Base-by-base conservation (phyloP, 2,113 vertebrate genomes). In the Aramus guarauna region DNA sequence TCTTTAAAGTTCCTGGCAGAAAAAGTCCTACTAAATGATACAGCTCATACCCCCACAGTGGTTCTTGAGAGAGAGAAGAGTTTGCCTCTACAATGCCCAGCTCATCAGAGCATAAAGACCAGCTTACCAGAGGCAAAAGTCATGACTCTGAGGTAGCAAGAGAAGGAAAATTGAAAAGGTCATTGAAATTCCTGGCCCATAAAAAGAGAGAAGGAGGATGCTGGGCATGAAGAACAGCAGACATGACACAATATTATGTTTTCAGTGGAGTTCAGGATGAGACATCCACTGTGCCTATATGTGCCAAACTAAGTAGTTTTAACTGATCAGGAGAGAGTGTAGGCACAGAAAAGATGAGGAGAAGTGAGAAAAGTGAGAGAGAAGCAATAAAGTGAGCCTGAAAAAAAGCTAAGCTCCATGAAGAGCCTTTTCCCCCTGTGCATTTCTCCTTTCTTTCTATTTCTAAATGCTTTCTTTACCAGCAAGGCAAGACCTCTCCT, bases 91-190 rank as follows among this genome's bases (percentile, higher is more conserved):
- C 32, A 86, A 84, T 13, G 20, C 30, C 59, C 45, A 77, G 72
- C 23, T 94, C 68, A 92, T 59, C 60, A 71, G 76, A 93, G 79
- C 85, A 48, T 84, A 39, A 92, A 93, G 56, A 75, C 12, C 52
- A 48, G 26, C 18, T 88, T 66, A 47, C 72, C 29, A 22, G 82
- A 88, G 64, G 72, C 85, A 77, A 55, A 94, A 94, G 24, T 55
- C 15, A 0, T 56, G 88, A 84, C 15, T 88, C 37, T 52, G 67
- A 93, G 72, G 68, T 80, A 93, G 59, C 11, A 80, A 93, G n/a
- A 63, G 34, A 63, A 39, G 47, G 34, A 86, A 68, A 86, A 78
- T 29, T 81, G 63, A 71, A 92, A 95, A 95, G 88, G 79, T 96
- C 79, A 52, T 17, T 92, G 79, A 74, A 90, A 74, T 47, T 80